Evolutionary conservation across 1,140 invertebrate genomes (phyloP), one percentile per base, ranked within the genome.

Genomic region (Mizuhopecten yessoensis): DNA sequence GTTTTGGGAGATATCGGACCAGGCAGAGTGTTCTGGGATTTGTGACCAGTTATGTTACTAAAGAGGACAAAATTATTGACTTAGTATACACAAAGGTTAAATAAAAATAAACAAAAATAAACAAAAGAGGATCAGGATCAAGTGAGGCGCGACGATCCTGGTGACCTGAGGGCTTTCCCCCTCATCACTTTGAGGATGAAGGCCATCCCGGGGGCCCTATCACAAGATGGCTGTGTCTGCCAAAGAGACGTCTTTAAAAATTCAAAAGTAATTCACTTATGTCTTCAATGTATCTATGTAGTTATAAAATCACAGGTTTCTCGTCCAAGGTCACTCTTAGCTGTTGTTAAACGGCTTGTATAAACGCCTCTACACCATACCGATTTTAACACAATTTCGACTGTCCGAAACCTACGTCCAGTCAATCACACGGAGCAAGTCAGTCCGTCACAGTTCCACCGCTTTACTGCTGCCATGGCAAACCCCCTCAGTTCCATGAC

Each of bases 31-130:
- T 49, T 13, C 5, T 7, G 57, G 5, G 23, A n/a, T 29, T 9
- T 13, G 57, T 75, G 57, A 75, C 57, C 57, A 75, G 42, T 45
- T 45, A 45, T 20, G 17, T 17, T 29, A 75, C 11, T 75, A 75
- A 75, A 7, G 57, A n/a, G n/a, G 29, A 75, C 57, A 75, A 75
- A 75, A 29, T 29, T 75, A 75, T 75, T 75, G 57, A 75, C 57
- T 75, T 75, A 75, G 57, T 75, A 75, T 75, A 75, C 57, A 75
- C 57, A 75, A 75, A 29, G n/a, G 57, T 75, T 45, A 75, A 75
- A 75, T 75, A 75, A 75, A 29, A n/a, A 75, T n/a, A n/a, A n/a
- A n/a, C n/a, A 75, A 5, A 75, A 75, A 45, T 1, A 29, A 9
- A 75, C n/a, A n/a, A 0, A 75, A 75, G 23, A 75, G 57, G 57